Evolutionary conservation across 2,888 invertebrate species (phyloP), one percentile per base, ranked within the genome.

Genomic region (Arrhopalites spinosus): DNA sequence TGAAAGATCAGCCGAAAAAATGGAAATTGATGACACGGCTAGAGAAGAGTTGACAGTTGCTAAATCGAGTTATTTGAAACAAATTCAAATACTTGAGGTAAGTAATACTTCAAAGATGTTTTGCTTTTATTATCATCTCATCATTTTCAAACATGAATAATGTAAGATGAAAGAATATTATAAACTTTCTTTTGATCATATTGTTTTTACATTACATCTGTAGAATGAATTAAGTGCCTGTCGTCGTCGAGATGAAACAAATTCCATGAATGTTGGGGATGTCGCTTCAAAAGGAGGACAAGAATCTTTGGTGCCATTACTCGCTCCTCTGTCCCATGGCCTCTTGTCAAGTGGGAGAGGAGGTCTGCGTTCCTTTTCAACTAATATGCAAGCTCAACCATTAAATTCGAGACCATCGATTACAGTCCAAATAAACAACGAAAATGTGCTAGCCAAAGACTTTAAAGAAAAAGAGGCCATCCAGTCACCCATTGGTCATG

Each of bases 11-110:
- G 27, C 74, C 7, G 67, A 78, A 67, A 36, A 36, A 36, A 67
- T 75, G 13, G 71, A 76, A 17, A 73, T 74, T 20, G 76, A 77
- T 23, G 76, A 78, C 15, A 73, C 76, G 8, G 73, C 77, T n/a
- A 78, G 78, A 50, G 76, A 78, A 47, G 81, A 81, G 43, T 43
- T 81, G 1, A 50, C 77, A 5, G 69, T 75, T 2, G 30, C 78
- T n/a, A 77, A 78, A 73, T 68, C 73, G 15, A 76, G 75, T 3
- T 77, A 77, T 45, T 53, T 73, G 15, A 78, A 73, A 23, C 75
- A 79, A 68, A 75, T 81, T 36, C 78, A 79, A 67, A 59, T 76
- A 29, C 71, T 81, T n/a, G 79, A 81, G 78, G 81, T 80, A 78
- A 36, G 11, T 36, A 36, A 36, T 36, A 11, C 3, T 36, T 36